Base-by-base conservation (phyloP, 2,888 invertebrate species). In the Isoperla grammatica region DNA sequence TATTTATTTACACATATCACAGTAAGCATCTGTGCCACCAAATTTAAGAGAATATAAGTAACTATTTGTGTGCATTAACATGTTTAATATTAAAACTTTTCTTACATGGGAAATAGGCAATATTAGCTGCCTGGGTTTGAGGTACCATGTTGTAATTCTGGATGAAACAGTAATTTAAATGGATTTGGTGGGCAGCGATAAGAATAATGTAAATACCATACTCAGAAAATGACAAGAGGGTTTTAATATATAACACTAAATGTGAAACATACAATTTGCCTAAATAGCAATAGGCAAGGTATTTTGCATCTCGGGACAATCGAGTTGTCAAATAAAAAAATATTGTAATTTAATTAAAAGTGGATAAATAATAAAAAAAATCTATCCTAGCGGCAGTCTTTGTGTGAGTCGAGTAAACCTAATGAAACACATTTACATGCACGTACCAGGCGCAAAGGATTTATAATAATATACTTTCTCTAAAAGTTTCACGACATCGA, bases 1-100 rank as follows among this genome's bases (percentile, higher is more conserved):
- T 48, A 40, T 40, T 50, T 58, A 62, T 60, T 49, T 60, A 62
- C 58, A 60, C 45, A 56, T 63, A 63, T 63, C 63, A 63, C 63
- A 63, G 63, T 60, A 63, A 60, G 62, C 60, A 60, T 58, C 58
- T 60, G 63, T 57, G 60, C 57, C 54, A 60, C 53, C 42, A 23
- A 56, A 39, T 20, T 35, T 29, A 45, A 45, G 39, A 57, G 37
- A 15, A 50, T 12, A 50, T 35, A 50, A 49, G 29, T 48, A 48
- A 53, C 49, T 58, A 42, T 49, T 53, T 12, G 39, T 58, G 37
- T 45, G 22, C 57, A 49, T 19, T 48, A 35, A 40, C 22, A 22
- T 57, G 48, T 39, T 49, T 56, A 40, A 20, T 42, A 22, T 56
- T 37, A 45, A 45, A 45, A 45, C 22, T 46, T 22, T 46, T 46